Conservation (phyloP, 2,888 invertebrate species). For the Ctenicera cuprea region DNA sequence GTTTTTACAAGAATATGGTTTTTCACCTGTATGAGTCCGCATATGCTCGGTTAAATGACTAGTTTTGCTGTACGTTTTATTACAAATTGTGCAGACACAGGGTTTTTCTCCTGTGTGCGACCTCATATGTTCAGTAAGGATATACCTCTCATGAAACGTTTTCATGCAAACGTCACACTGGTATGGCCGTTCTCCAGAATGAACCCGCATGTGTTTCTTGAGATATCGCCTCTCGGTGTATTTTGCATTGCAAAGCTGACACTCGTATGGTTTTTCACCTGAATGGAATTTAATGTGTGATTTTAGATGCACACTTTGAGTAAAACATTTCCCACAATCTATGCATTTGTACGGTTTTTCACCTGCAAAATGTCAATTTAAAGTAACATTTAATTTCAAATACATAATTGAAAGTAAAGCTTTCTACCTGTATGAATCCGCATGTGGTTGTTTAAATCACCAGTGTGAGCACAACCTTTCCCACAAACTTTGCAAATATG, state of each 20-base stretch:
- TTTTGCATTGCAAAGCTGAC: not conserved
- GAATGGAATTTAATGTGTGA: conserved; percentile 12
- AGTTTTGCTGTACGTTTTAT: not conserved
- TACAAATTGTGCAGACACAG: conserved; percentile 4
- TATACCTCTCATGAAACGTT: conserved; percentile 6
- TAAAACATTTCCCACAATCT: conserved; percentile 1
- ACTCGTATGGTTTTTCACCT: conserved; percentile 5
- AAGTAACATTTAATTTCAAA: too few relatives aligned
- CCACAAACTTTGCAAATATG: conserved; percentile 11
- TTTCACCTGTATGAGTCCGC: conserved; percentile 16
- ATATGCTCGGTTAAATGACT: conserved; percentile 21
- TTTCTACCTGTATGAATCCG: conserved; percentile 22
- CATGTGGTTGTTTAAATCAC: conserved; percentile 13
- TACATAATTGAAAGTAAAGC: too few relatives aligned
- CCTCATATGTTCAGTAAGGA: not conserved
- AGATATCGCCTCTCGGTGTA: not conserved
- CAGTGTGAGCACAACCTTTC: conserved; percentile 6
- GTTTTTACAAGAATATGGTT: not conserved
- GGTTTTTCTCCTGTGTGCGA: not conserved
- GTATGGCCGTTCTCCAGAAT: not conserved
- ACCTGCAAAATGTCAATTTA: not conserved
- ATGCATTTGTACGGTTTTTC: not conserved
- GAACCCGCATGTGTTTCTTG: not conserved
- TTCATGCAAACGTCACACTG: not conserved
- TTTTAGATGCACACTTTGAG: conserved; percentile 13